Evolutionary conservation across 23 tunicate genomes (phyloP), one percentile per base, ranked within the genome.

Genomic region (Phallusia fumigata): DNA sequence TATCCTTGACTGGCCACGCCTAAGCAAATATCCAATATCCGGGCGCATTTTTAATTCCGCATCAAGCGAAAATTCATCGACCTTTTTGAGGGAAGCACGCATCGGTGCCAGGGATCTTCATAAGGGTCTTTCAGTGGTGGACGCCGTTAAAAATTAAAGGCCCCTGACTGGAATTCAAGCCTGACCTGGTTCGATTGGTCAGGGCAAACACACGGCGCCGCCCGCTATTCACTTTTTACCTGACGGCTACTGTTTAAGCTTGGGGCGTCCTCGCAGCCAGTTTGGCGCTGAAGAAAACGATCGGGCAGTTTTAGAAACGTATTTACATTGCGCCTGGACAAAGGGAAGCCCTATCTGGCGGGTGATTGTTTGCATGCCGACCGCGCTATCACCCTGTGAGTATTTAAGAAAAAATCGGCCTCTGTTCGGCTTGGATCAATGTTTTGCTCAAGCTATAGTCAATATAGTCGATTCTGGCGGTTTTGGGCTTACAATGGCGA

Each of bases 131-230:
- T 40, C 47, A 40, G 47, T 40, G 47, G 47, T 40, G 28, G 69
- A 21, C 69, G 69, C 69, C 28, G 69, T 58, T 58, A 21, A 58
- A 40, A 58, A 58, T 58, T 58, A 58, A 58, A 58, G 69, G 28
- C 69, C 28, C 28, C 69, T 13, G 69, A 58, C 26, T 1, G 16
- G 69, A 2, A 58, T 58, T 58, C 28, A 58, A 13, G 69, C 69
- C 28, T 58, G 69, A 58, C 69, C 16, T 24, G 10, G 47, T 40
- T 40, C 69, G 28, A 21, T 58, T 58, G 69, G 69, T 21, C 69
- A 58, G 28, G 16, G 69, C 69, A 58, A 58, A 58, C 69, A 58
- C 3, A 6, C 28, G 69, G 69, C 69, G 69, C 69, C 69, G 69
- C 26, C 69, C 69, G 69, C 69, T 24, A 24, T 40, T 40, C 47